These are phyloP conservation scores for Schlechtendalia chinensis DNA, from an alignment of 1,140 invertebrate genomes.

Conservation along the genomic window DNA sequence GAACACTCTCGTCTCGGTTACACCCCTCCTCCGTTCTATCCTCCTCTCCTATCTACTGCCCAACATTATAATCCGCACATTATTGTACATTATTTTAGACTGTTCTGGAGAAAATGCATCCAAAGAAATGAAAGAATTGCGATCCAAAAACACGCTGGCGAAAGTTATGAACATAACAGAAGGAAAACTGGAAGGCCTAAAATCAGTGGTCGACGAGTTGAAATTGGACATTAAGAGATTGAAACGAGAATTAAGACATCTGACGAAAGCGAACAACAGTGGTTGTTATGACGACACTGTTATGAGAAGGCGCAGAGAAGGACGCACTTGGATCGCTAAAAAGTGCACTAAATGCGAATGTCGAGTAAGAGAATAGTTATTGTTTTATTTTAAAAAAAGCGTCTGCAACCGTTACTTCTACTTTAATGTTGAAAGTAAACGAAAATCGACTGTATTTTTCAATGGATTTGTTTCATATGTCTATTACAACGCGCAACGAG, in stretches of 20 bases:
- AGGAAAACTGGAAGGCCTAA: slow-evolving; percentile 61
- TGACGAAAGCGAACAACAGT: slow-evolving; percentile 56
- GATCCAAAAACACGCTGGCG: not conserved
- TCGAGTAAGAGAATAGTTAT: slow-evolving; percentile 55
- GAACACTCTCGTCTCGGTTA: no score
- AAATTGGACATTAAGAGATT: slow-evolving; percentile 61
- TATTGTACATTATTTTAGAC: no score
- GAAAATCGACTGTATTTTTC: not conserved
- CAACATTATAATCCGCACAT: no score
- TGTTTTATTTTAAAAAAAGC: not conserved
- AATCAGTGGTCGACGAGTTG: slow-evolving; percentile 60
- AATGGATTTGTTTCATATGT: no score
- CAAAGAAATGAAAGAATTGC: not conserved
- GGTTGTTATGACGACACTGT: slow-evolving; percentile 58
- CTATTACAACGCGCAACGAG: no score
- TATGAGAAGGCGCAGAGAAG: slow-evolving; percentile 56
- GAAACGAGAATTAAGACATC: slow-evolving; percentile 59
- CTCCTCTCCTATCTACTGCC: no score
- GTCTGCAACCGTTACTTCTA: not conserved
- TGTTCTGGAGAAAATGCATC: slow-evolving; percentile 16
- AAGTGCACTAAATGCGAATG: slow-evolving; percentile 61
- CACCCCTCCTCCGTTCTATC: no score
- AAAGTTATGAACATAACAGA: slow-evolving; percentile 54
- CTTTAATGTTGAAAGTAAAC: not conserved
- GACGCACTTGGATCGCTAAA: slow-evolving; percentile 60